Base-by-base conservation (phyloP, 1,140 invertebrate species). In the Leptestheria dahalacensis region DNA sequence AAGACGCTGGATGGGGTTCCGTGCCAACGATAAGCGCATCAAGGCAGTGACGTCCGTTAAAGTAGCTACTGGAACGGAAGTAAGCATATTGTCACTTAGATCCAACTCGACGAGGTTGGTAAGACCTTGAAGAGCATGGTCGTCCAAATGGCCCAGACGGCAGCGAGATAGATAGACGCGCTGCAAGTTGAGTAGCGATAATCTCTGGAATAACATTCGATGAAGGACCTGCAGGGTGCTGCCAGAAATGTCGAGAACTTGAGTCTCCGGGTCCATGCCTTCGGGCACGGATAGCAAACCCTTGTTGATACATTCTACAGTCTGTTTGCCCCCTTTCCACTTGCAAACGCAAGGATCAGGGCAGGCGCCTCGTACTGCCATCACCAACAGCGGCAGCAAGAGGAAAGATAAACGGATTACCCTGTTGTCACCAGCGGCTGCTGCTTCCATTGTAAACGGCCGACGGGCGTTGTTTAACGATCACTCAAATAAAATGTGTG, bases 241-340 rank as follows among this genome's bases (percentile, higher is more conserved):
- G 18, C 81, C 82, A 10, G 83, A 80, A 61, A 93, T 82, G 66
- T 92, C 86, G 25, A 93, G 72, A 4, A 92, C 89, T 74, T 94
- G 88, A 0, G 88, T 91, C 64, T 83, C 87, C n/a, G 85, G 81
- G 65, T 89, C 84, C 64, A 94, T 82, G 25, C 85, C 83, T 62
- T 81, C 78, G 1, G 91, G 91, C 11, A 90, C 80, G 3, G 78
- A 75, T 46, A 81, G 78, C n/a, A 90, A 72, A 29, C 79, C 79
- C 69, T 83, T 82, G 49, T 83, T 80, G 11, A 82, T 77, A 72
- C 89, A 93, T 68, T 92, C 88, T 2, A 91, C 88, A 61, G 85
- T 87, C 67, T 89, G 82, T 69, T 93, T 93, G 1, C 89, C 90
- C 66, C 84, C 82, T 70, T 91, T 92, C 90, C 90, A 92, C 67